Conservation (phyloP, 2,113 vertebrate genomes). For the Erinaceus europaeus region DNA sequence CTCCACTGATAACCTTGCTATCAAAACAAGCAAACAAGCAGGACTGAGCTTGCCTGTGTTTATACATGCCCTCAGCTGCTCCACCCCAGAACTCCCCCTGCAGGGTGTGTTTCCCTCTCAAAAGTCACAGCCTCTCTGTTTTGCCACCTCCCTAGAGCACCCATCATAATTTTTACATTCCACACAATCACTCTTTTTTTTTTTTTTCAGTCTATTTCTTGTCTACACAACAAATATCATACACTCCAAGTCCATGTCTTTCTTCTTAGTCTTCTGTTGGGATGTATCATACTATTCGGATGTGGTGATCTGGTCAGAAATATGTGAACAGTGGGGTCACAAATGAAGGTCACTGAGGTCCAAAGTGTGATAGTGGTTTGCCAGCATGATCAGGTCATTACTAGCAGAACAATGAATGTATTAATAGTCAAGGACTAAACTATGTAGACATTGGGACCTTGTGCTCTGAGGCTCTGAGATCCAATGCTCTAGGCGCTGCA, state of each 20-base stretch:
- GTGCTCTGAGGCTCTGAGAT: no score
- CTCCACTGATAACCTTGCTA: no score
- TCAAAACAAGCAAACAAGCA: no score
- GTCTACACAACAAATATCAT: not conserved
- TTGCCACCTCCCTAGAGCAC: not conserved
- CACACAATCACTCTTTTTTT: not conserved
- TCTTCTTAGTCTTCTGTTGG: not conserved
- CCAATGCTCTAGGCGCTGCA: no score
- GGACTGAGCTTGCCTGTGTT: no score
- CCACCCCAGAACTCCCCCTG: rapidly evolving
- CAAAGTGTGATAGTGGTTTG: not conserved
- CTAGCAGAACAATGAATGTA: not conserved
- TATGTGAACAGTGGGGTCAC: not conserved
- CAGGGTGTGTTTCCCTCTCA: rapidly evolving
- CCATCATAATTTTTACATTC: not conserved
- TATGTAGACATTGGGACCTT: no score
- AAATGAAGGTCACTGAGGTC: not conserved
- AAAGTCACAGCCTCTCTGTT: not conserved
- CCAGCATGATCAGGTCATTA: not conserved
- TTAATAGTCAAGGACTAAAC: no score
- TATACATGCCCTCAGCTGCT: no score
- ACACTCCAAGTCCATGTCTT: not conserved
- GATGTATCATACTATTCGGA: not conserved
- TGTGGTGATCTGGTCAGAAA: not conserved
- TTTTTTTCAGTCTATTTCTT: not conserved